Evolutionary conservation across 37 sponge, comb jelly and placozoan genomes (phyloP).

Genomic region (Axinella damicornis): DNA sequence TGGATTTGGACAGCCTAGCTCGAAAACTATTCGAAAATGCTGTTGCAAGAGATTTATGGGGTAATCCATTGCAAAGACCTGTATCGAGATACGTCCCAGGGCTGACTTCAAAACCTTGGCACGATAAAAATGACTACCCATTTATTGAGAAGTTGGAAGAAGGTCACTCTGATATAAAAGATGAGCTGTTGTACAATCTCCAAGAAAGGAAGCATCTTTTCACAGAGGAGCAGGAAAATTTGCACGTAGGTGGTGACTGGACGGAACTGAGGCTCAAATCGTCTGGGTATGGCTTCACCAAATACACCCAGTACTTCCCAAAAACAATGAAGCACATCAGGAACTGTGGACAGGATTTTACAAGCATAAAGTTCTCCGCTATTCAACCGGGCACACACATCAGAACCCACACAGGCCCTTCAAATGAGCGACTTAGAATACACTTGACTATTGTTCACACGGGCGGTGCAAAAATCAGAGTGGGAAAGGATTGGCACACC

Average conservation of each 20-base stretch:
- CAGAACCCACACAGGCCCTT: conserved; percentile 89
- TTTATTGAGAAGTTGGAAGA: conserved; percentile 77
- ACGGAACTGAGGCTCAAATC: conserved; percentile 86
- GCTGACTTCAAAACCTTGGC: conserved; percentile 87
- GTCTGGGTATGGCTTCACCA: conserved; percentile 80
- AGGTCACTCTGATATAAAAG: conserved; percentile 67
- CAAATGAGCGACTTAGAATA: conserved; percentile 88
- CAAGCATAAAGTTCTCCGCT: conserved; percentile 91
- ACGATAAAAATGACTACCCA: conserved; percentile 74
- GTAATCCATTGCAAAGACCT: conserved; percentile 86
- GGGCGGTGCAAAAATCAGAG: conserved; percentile 88
- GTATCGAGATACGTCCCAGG: conserved; percentile 85
- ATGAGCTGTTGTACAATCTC: conserved; percentile 66
- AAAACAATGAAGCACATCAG: conserved; percentile 70
- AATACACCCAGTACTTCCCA: conserved; percentile 68
- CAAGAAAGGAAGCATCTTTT: conserved; percentile 65
- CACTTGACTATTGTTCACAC: conserved; percentile 82
- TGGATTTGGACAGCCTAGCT: conserved; percentile 47
- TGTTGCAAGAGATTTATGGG: conserved; percentile 86
- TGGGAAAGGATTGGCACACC: conserved; percentile 82
- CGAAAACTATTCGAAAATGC: conserved; percentile 81
- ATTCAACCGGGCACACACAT: conserved; percentile 92
- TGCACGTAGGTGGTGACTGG: conserved; percentile 93
- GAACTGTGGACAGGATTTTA: conserved; percentile 73
- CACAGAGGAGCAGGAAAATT: conserved; percentile 86